Percentiles rank a stretch among this genome's conserved stretches.
phyloP scores from a whole-genome alignment of 2,113 vertebrate species.

The Cebidichthys violaceus region DNA sequence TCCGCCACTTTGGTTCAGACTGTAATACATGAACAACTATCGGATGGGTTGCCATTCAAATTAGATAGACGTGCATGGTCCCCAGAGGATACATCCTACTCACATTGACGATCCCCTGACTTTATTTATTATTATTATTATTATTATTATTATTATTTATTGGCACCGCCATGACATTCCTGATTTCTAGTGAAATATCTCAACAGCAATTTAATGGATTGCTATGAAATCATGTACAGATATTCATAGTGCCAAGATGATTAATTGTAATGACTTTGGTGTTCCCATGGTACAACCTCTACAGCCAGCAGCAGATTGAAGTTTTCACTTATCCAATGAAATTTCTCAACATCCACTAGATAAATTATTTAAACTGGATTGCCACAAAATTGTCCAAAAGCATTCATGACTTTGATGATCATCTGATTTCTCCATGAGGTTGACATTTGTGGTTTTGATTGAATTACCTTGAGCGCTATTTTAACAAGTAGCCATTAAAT shows the following conservation, averaged over 20 bases:
- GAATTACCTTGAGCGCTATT: neutral
- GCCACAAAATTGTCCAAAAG: neutral
- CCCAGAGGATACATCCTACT: neutral
- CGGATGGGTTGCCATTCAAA: neutral
- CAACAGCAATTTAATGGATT: neutral
- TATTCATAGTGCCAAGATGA: neutral
- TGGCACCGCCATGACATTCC: neutral
- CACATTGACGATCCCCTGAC: neutral
- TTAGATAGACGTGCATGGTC: neutral
- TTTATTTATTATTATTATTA: too few relatives aligned
- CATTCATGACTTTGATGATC: neutral
- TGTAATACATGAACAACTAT: neutral
- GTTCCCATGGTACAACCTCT: neutral
- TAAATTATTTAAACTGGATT: neutral
- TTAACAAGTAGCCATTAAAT: neutral
- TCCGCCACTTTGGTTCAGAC: neutral
- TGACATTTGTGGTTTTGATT: neutral
- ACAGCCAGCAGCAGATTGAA: neutral
- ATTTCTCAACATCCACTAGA: neutral
- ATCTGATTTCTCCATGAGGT: neutral
- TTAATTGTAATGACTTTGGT: neutral
- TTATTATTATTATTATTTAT: too few relatives aligned
- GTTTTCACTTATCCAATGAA: neutral
- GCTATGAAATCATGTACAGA: neutral
- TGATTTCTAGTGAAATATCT: neutral